Evolutionary conservation across 2,113 vertebrate genomes (phyloP).

Genomic region (Phalacrocorax pelagicus): DNA sequence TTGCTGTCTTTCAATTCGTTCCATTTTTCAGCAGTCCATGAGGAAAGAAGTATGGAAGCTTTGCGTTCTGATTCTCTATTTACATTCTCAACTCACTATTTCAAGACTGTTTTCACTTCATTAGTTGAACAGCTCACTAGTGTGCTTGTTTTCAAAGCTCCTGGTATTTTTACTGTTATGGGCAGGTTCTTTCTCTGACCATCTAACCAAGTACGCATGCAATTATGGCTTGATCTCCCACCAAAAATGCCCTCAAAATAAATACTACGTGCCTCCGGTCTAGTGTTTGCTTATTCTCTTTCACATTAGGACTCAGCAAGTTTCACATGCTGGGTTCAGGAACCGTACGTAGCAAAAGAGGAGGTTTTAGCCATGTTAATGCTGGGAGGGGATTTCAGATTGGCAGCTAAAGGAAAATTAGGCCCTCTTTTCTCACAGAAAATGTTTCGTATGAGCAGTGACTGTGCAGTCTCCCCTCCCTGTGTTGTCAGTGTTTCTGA

Average conservation of each 20-base stretch:
- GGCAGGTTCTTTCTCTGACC: not conserved
- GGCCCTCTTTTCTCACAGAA: not conserved
- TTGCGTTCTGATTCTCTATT: not conserved
- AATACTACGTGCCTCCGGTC: not conserved
- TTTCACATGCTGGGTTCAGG: not conserved
- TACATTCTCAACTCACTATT: not conserved
- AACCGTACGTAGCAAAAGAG: not conserved
- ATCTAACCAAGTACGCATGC: not conserved
- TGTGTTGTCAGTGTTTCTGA: not conserved
- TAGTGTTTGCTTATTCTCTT: not conserved
- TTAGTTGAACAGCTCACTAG: not conserved
- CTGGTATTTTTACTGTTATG: not conserved
- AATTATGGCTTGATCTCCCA: too few species aligned
- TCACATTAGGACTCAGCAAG: not conserved
- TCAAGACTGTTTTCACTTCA: not conserved
- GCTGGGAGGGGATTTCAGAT: not conserved
- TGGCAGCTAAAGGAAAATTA: not conserved
- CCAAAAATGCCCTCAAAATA: not conserved
- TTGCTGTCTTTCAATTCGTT: conserved; percentile 93
- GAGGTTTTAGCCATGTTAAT: not conserved
- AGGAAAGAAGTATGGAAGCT: conserved; percentile 76
- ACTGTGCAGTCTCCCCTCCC: accelerated
- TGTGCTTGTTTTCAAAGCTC: not conserved
- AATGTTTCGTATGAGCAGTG: not conserved
- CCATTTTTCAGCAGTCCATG: conserved; percentile 86